phyloP scores from a whole-genome alignment of 2,113 vertebrate genomes.

The Pygoscelis antarcticus region DNA sequence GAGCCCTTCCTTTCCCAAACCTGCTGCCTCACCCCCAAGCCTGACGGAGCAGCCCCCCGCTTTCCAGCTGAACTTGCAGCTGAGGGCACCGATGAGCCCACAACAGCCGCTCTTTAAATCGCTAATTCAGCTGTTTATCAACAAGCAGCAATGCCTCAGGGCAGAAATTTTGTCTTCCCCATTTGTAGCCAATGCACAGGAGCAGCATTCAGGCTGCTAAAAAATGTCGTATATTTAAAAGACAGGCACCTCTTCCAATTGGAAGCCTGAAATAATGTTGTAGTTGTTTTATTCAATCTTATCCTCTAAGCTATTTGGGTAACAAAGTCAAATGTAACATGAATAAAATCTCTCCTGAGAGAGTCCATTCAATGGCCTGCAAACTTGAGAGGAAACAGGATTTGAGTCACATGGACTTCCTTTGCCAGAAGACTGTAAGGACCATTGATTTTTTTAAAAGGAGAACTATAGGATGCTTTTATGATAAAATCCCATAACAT shows the following conservation, averaged over 20 bases:
- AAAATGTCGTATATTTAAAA: background rate
- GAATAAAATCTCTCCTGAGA: slow-evolving; percentile 18
- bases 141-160: background rate
- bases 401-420: background rate
- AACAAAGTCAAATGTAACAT: slow-evolving; percentile 5
- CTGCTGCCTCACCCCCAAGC: background rate
- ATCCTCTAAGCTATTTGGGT: background rate
- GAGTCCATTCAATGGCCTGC: background rate
- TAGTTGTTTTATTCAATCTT: background rate
- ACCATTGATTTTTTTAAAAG: background rate
- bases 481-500: background rate
- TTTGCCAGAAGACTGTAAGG: background rate
- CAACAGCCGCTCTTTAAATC: background rate
- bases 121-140: background rate
- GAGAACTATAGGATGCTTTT: background rate
- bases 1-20: background rate
- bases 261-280: background rate
- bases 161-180: background rate
- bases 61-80: background rate
- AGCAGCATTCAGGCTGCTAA: background rate
- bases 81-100: background rate
- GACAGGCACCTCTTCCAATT: background rate
- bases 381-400: slow-evolving; percentile 1
- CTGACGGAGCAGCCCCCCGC: background rate
- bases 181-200: background rate